A percentile compares a stretch with the other conserved stretches of the same genome.
phyloP scores from a whole-genome alignment of 2,888 invertebrate genomes.

The Diaphora mendica region DNA sequence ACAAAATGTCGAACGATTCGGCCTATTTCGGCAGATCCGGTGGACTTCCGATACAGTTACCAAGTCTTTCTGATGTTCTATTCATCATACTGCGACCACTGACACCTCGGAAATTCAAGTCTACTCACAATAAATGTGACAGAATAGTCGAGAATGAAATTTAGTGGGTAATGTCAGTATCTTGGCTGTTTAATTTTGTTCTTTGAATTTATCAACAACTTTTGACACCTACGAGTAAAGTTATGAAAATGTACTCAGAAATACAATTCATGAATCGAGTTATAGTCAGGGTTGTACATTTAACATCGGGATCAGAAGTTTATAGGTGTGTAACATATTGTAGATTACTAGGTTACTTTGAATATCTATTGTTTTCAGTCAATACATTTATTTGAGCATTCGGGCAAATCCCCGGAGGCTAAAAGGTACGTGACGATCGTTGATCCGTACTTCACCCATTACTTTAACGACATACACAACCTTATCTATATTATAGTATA shows the following conservation, averaged over 20 bases:
- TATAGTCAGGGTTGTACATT: neutral
- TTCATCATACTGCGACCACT: constrained; percentile 48
- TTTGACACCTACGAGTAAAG: constrained; percentile 21
- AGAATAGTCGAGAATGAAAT: constrained; percentile 20
- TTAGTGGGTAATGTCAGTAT: no score
- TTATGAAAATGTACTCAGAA: constrained; percentile 12
- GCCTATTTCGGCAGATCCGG: constrained; percentile 29
- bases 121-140: constrained; percentile 33
- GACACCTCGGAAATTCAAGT: constrained; percentile 63
- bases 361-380: constrained; percentile 21
- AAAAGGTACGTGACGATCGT: constrained; percentile 47
- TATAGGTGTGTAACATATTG: neutral
- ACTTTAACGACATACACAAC: constrained; percentile 43
- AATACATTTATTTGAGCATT: constrained; percentile 33
- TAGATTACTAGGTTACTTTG: neutral
- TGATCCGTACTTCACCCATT: constrained; percentile 38
- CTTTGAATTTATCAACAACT: constrained; percentile 6
- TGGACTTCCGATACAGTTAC: constrained; percentile 27
- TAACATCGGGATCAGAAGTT: neutral
- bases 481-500: constrained; percentile 28
- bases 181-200: constrained; percentile 13
- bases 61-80: constrained; percentile 30
- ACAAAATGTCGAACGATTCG: constrained; percentile 12
- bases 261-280: neutral
- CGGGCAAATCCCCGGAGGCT: constrained; percentile 28